These are phyloP conservation scores for Peromyscus polionotus DNA, from an alignment of 2,113 vertebrate genomes.

Conservation along the genomic window DNA sequence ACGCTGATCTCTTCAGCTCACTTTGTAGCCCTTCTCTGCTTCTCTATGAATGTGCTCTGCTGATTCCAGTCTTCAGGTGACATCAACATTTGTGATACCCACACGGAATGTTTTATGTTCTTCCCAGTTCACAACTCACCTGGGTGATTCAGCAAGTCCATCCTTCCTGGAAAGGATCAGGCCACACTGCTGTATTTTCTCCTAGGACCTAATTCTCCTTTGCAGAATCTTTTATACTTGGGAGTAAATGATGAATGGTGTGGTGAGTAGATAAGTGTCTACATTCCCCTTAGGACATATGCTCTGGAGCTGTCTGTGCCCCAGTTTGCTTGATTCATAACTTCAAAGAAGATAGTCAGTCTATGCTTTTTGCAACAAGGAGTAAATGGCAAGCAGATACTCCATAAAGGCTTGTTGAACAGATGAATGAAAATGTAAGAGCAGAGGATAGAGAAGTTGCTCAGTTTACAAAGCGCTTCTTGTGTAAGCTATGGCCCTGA, in stretches of 20 bases:
- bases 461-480: background rate
- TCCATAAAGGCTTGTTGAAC: background rate
- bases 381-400: background rate
- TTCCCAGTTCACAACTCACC: background rate
- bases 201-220: background rate
- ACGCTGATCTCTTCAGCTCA: background rate
- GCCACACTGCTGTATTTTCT: background rate
- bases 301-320: background rate
- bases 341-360: background rate
- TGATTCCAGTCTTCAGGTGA: background rate
- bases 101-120: background rate
- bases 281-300: background rate
- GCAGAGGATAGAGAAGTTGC: background rate
- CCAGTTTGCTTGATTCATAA: background rate
- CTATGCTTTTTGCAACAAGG: background rate
- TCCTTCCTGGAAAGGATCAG: background rate
- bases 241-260: background rate
- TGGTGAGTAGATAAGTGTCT: background rate
- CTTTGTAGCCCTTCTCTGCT: background rate
- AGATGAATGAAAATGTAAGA: background rate
- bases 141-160: background rate
- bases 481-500: background rate
- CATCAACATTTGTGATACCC: background rate
- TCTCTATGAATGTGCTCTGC: background rate
- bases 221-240: background rate